Conservation (phyloP, 2,888 invertebrate genomes). For the Cantharis flavilabris region DNA sequence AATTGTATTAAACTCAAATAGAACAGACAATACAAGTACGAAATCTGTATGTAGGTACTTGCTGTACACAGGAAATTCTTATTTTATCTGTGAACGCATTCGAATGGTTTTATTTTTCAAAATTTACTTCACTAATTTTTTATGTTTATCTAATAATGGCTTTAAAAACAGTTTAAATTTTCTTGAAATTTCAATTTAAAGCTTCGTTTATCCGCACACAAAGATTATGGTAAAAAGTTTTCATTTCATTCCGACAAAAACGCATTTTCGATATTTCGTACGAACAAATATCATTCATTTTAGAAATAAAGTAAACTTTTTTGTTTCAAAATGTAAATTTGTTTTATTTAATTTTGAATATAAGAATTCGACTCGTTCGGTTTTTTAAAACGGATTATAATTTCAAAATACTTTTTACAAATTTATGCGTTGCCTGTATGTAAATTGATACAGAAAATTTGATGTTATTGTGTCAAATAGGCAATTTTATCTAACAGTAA, state of each 20-base stretch:
- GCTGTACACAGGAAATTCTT: too few species aligned
- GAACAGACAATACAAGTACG: neutral
- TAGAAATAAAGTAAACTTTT: neutral
- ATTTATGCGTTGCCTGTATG: neutral
- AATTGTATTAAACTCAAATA: neutral
- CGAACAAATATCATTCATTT: neutral
- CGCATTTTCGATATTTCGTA: neutral
- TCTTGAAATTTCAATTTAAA: neutral
- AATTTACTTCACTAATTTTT: neutral
- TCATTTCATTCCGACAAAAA: neutral
- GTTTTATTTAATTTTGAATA: neutral
- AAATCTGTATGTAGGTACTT: too few species aligned
- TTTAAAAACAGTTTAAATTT: neutral
- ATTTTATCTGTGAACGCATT: neutral
- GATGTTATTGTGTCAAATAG: neutral
- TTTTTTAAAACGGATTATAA: neutral
- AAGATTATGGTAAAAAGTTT: neutral
- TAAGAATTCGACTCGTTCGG: neutral
- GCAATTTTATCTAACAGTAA: neutral
- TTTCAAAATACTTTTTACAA: neutral
- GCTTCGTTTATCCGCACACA: neutral
- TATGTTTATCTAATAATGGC: neutral
- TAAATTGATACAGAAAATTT: neutral
- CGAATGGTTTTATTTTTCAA: neutral
- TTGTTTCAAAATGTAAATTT: neutral